phyloP scores from a whole-genome alignment of 2,888 invertebrate species.

The Drosophila falleni region DNA sequence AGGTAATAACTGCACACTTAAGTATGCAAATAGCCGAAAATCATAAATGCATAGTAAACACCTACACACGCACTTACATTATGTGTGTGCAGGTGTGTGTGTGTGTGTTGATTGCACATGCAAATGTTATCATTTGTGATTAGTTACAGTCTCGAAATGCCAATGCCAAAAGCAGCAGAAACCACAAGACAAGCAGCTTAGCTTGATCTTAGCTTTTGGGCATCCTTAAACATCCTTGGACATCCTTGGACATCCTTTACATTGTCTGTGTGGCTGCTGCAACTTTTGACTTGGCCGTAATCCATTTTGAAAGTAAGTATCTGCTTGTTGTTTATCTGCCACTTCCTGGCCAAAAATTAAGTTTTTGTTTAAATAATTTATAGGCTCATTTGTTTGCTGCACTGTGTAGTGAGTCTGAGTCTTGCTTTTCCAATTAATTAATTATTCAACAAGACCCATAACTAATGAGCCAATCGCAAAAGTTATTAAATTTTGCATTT shows the following conservation, averaged over 20 bases:
- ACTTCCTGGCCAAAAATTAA: slow-evolving; percentile 62
- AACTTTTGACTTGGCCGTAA: slow-evolving; percentile 35
- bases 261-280: slow-evolving; percentile 14
- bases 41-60: slow-evolving; percentile 63
- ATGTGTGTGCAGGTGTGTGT: slow-evolving; percentile 12
- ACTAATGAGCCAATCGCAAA: slow-evolving; percentile 26
- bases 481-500: slow-evolving; percentile 11
- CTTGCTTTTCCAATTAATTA: slow-evolving; percentile 56
- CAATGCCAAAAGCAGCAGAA: slow-evolving; percentile 53
- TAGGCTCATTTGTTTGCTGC: slow-evolving; percentile 52
- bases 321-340: slow-evolving; percentile 45
- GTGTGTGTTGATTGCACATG: slow-evolving; percentile 59
- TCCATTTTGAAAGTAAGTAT: slow-evolving; percentile 24
- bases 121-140: slow-evolving; percentile 82
- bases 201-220: slow-evolving; percentile 3
- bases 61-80: slow-evolving; percentile 27
- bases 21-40: slow-evolving; percentile 80
- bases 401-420: slow-evolving; percentile 39
- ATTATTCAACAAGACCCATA: slow-evolving; percentile 51
- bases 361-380: slow-evolving; percentile 69
- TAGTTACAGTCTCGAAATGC: slow-evolving; percentile 77
- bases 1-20: slow-evolving; percentile 82
- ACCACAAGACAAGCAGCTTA: slow-evolving; percentile 29
- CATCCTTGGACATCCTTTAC: slow-evolving; percentile 9
- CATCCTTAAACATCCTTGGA: slow-evolving; percentile 9